Percentiles rank a stretch among this genome's conserved stretches.
These are phyloP conservation scores for Candidula unifasciata DNA, from an alignment of 2,888 invertebrate species.

Conservation along the genomic window DNA sequence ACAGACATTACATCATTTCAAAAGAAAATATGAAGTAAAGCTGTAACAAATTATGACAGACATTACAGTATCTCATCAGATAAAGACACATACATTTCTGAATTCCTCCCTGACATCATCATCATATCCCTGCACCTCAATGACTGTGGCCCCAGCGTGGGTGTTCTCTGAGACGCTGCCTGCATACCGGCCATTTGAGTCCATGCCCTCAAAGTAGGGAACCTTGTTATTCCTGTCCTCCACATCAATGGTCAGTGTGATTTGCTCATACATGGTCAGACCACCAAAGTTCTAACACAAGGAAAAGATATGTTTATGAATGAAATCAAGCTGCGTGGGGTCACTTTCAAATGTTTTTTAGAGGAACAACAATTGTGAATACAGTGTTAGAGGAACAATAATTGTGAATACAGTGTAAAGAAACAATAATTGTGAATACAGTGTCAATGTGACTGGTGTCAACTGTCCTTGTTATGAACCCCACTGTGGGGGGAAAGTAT, in stretches of 20 bases:
- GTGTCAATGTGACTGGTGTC: too few species aligned
- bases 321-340: too few species aligned
- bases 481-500: too few species aligned
- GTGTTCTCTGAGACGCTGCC: conserved; percentile 97
- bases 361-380: too few species aligned
- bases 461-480: too few species aligned
- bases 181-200: conserved; percentile 90
- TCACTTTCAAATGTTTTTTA: too few species aligned
- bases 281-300: conserved; percentile 71
- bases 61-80: neutral
- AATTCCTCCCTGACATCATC: conserved; percentile 60
- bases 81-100: conserved; percentile 34
- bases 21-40: too few species aligned
- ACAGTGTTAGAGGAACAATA: too few species aligned
- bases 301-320: neutral
- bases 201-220: conserved; percentile 90
- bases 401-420: too few species aligned
- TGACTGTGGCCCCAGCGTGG: conserved; percentile 93
- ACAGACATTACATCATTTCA: too few species aligned
- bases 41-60: too few species aligned
- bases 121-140: conserved; percentile 74
- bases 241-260: conserved; percentile 93
- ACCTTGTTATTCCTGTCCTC: conserved; percentile 98
- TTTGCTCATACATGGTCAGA: conserved; percentile 71
- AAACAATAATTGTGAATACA: too few species aligned